Evolutionary conservation across 2,113 vertebrate genomes (phyloP).

Genomic region (Albula glossodonta): DNA sequence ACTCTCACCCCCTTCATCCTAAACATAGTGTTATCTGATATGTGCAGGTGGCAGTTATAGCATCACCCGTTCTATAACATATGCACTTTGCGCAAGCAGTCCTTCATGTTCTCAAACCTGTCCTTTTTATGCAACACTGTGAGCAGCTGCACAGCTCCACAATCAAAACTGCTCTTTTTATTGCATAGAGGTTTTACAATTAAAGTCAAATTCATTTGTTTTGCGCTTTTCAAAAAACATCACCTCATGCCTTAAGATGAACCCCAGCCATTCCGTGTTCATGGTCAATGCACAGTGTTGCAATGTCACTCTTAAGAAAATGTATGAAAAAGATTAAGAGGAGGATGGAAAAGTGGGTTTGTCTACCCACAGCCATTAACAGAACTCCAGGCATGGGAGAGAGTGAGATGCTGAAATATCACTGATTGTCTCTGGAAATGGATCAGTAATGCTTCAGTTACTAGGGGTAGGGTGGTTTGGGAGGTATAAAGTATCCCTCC

Average conservation of each 20-base stretch:
- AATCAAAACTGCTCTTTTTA: background rate
- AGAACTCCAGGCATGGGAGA: too few relatives aligned
- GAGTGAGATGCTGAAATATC: too few relatives aligned
- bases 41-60: conserved; percentile 26
- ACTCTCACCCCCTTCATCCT: conserved; percentile 19
- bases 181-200: background rate
- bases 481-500: background rate
- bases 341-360: too few relatives aligned
- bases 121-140: background rate
- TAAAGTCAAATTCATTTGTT: too few relatives aligned
- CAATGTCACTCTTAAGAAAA: too few relatives aligned
- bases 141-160: background rate
- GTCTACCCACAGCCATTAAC: too few relatives aligned
- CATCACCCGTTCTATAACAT: background rate
- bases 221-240: too few relatives aligned
- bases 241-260: too few relatives aligned
- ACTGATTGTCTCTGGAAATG: background rate
- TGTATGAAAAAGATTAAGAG: too few relatives aligned
- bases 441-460: background rate
- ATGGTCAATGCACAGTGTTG: too few relatives aligned
- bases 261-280: too few relatives aligned
- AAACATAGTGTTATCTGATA: conserved; percentile 34
- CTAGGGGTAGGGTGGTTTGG: background rate
- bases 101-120: background rate
- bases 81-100: background rate